A percentile compares a stretch with the other conserved stretches of the same genome.
Conservation (phyloP, 2,113 vertebrate species). For the Pagrus major region DNA sequence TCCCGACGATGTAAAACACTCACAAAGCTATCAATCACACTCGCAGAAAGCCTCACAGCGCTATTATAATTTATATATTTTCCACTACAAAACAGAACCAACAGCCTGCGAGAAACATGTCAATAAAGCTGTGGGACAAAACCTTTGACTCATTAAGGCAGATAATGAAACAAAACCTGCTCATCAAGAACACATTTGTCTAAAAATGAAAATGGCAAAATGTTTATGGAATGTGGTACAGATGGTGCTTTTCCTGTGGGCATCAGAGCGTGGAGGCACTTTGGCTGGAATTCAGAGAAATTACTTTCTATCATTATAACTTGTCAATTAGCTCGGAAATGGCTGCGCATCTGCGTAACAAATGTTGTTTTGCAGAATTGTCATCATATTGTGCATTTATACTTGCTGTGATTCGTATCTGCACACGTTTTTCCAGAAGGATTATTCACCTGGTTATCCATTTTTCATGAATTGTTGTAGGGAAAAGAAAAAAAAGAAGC, state of each 20-base stretch:
- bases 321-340: conserved; percentile 60
- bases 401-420: background rate
- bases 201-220: conserved; percentile 55
- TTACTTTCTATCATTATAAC: conserved; percentile 53
- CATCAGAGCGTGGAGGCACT: conserved; percentile 50
- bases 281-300: conserved; percentile 66
- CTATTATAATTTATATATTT: conserved; percentile 41
- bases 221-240: conserved; percentile 57
- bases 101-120: conserved; percentile 25
- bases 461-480: conserved; percentile 21
- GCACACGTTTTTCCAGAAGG: background rate
- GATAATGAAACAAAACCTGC: conserved; percentile 72
- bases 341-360: conserved; percentile 35
- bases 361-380: conserved; percentile 46
- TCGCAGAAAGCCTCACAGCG: conserved; percentile 12
- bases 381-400: conserved; percentile 13
- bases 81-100: conserved; percentile 24
- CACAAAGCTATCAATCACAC: conserved; percentile 43
- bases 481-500: conserved; percentile 2
- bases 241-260: conserved; percentile 71
- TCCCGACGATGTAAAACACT: conserved; percentile 29
- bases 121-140: conserved; percentile 54
- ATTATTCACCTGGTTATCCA: conserved; percentile 1
- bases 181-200: conserved; percentile 62
- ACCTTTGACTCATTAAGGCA: conserved; percentile 67